These are phyloP conservation scores for Pemphigus obesinymphae DNA, from an alignment of 1,140 invertebrate species.

Conservation along the genomic window DNA sequence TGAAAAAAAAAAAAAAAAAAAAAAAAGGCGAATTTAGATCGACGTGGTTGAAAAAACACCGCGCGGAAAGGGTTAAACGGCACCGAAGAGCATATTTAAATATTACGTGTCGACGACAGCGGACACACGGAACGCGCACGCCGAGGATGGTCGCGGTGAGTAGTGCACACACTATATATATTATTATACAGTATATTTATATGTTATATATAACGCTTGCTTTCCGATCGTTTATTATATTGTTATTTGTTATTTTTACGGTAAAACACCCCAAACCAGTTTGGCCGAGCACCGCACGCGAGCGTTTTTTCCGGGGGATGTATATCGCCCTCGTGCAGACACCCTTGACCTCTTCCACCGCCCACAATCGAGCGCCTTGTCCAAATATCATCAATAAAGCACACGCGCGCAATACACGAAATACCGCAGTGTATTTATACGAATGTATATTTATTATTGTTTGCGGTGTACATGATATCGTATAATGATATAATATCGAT, in stretches of 20 bases:
- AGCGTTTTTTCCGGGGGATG: not conserved
- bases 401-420: not conserved
- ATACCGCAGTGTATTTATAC: not conserved
- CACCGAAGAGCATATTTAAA: conserved; percentile 26
- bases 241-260: not conserved
- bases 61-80: conserved; percentile 37
- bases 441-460: no score
- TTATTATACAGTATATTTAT: not conserved
- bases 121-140: not conserved
- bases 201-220: not conserved
- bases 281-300: not conserved
- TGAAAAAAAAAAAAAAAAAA: not conserved
- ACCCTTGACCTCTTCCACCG: conserved; percentile 3
- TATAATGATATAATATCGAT: not conserved
- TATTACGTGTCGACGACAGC: conserved; percentile 8
- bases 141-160: not conserved
- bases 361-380: not conserved
- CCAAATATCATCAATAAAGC: conserved; percentile 3
- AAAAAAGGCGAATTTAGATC: conserved; percentile 31
- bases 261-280: conserved; percentile 1
- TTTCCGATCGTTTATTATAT: not conserved
- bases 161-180: not conserved
- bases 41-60: conserved; percentile 39
- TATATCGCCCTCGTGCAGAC: not conserved
- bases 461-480: no score